Conservation (phyloP, 2,113 vertebrate genomes). For the Crotalus viridis region DNA sequence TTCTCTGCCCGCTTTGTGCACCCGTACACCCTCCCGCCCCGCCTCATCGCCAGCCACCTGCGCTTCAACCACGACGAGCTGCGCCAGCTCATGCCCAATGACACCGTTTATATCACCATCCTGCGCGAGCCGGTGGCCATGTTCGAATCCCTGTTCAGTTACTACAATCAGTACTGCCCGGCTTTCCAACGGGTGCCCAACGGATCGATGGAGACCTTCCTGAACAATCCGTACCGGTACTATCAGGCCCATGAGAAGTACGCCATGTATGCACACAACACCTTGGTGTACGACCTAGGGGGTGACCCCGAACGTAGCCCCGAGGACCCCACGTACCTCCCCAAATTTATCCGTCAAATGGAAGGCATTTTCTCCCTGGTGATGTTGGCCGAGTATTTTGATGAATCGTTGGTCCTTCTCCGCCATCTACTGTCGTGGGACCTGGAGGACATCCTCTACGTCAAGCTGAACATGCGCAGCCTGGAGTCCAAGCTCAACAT, state of each 20-base stretch:
- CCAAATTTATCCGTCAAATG: slow-evolving; percentile 72
- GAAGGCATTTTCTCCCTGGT: slow-evolving; percentile 81
- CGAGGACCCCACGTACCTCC: slow-evolving; percentile 65
- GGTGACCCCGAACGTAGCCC: slow-evolving; percentile 76
- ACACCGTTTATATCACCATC: slow-evolving; percentile 83
- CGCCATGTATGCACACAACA: slow-evolving; percentile 83
- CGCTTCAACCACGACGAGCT: slow-evolving; percentile 77
- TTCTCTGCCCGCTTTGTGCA: slow-evolving; percentile 81
- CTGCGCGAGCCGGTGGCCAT: slow-evolving; percentile 82
- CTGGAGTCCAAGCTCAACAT: slow-evolving; percentile 71
- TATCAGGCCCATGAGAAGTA: slow-evolving; percentile 77
- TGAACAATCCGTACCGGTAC: slow-evolving; percentile 75
- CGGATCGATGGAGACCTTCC: slow-evolving; percentile 78
- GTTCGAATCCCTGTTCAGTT: slow-evolving; percentile 88
- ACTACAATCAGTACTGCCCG: slow-evolving; percentile 82
- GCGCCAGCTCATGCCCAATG: slow-evolving; percentile 76
- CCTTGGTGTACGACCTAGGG: slow-evolving; percentile 82
- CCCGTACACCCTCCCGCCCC: slow-evolving; percentile 76
- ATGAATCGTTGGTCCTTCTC: slow-evolving; percentile 84
- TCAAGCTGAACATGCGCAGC: slow-evolving; percentile 84
- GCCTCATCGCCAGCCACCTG: slow-evolving; percentile 82
- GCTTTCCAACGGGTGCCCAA: slow-evolving; percentile 81
- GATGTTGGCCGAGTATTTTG: slow-evolving; percentile 87
- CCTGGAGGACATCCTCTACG: slow-evolving; percentile 81
- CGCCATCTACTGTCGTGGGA: slow-evolving; percentile 84